Conservation (phyloP, 2,113 vertebrate species). For the Calypte anna region DNA sequence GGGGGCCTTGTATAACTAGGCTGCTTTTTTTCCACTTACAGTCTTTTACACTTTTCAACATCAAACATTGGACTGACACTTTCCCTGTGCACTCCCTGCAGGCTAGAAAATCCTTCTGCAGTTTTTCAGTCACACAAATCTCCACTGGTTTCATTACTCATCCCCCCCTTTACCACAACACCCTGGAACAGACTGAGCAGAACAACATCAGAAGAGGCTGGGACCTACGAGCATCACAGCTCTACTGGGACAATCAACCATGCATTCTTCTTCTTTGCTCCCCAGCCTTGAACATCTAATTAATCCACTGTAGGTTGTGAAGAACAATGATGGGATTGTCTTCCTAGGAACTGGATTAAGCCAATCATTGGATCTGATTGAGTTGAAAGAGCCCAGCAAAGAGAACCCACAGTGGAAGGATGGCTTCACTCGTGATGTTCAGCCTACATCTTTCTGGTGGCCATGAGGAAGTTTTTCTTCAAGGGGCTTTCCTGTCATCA, state of each 20-base stretch:
- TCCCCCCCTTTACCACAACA: background rate
- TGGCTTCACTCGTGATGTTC: background rate
- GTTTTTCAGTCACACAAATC: background rate
- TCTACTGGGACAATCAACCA: background rate
- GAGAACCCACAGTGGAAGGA: background rate
- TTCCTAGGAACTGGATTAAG: background rate
- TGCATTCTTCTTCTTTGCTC: background rate
- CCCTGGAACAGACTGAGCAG: background rate
- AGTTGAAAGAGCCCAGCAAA: background rate
- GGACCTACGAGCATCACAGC: background rate
- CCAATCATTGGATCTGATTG: background rate
- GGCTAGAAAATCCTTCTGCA: background rate
- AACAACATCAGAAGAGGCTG: background rate
- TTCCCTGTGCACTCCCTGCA: background rate
- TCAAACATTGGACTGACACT: fast-evolving
- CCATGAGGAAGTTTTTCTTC: background rate
- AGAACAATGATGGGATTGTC: background rate
- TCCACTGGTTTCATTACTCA: background rate
- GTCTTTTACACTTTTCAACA: background rate
- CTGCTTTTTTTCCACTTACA: background rate
- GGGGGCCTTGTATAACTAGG: background rate
- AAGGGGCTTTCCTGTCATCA: background rate
- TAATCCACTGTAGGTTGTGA: background rate
- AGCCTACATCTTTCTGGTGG: background rate
- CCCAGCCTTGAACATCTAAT: background rate